A percentile compares a stretch with the other conserved stretches of the same genome.
Evolutionary conservation across 2,113 vertebrate genomes (phyloP).

Genomic region (Corydoras sp.): DNA sequence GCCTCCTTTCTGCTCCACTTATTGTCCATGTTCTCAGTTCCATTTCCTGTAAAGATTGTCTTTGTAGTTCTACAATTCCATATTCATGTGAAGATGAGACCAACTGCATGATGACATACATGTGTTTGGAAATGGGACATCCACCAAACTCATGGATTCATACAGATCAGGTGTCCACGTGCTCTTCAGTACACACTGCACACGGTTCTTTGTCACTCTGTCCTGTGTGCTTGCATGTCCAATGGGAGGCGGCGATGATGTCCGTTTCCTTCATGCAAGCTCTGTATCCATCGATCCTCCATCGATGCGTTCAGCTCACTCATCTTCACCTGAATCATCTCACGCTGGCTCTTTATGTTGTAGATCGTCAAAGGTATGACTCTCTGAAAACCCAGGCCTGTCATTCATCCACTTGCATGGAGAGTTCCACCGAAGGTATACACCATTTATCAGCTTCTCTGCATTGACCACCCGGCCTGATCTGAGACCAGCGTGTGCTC

Average conservation of each 20-base stretch:
- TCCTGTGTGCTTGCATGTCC: constrained; percentile 4
- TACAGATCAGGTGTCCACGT: no score
- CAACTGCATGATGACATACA: no score
- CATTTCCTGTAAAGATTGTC: no score
- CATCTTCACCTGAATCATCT: constrained; percentile 5
- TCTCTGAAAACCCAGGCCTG: constrained; percentile 15
- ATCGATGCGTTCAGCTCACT: background rate
- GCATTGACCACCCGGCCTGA: background rate
- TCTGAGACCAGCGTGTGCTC: background rate
- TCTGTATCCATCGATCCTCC: background rate
- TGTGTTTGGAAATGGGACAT: no score
- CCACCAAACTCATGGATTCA: no score
- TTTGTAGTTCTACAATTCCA: no score
- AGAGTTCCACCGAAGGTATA: constrained; percentile 26
- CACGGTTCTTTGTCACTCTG: background rate
- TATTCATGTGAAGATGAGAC: no score
- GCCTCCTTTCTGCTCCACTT: no score
- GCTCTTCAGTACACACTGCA: no score
- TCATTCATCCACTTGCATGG: constrained; percentile 27
- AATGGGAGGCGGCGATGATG: background rate
- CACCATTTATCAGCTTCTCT: constrained; percentile 3
- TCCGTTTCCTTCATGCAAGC: background rate
- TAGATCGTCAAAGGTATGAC: constrained; percentile 32
- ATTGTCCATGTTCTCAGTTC: no score
- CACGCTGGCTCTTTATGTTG: constrained; percentile 27